phyloP scores from a whole-genome alignment of 2,797 vertebrate species.

The Okamejei kenojei region DNA sequence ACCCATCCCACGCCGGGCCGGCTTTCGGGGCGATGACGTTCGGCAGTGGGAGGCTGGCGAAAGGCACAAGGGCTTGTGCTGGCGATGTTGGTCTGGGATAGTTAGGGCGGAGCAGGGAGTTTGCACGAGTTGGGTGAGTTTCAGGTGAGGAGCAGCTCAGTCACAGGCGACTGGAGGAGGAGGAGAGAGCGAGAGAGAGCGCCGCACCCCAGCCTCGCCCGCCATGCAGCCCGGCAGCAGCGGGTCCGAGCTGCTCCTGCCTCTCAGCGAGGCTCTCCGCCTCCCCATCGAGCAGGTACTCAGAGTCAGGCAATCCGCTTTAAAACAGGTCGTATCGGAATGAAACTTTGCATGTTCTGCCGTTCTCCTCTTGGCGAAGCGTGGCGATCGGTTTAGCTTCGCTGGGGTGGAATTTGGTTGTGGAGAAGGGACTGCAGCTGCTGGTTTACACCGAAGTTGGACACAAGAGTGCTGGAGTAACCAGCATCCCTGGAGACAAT shows the following conservation, averaged over 20 bases:
- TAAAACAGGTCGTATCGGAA: neutral
- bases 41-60: too few relatives aligned
- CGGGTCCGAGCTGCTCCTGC: neutral
- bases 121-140: neutral
- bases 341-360: too few relatives aligned
- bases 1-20: neutral
- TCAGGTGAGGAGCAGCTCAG: neutral
- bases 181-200: too few relatives aligned
- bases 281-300: conserved; percentile 20
- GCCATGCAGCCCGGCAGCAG: too few relatives aligned
- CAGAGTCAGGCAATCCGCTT: too few relatives aligned
- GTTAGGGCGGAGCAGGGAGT: neutral
- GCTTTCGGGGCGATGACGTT: conserved; percentile 15
- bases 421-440: too few relatives aligned
- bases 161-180: neutral
- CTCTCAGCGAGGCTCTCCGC: neutral
- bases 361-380: neutral
- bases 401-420: too few relatives aligned
- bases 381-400: too few relatives aligned
- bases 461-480: too few relatives aligned
- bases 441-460: too few relatives aligned
- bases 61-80: neutral
- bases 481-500: too few relatives aligned
- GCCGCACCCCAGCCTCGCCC: neutral
- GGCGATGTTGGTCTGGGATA: neutral